Conservation (phyloP, 2,888 invertebrate genomes). For the Chloroclysta siterata region DNA sequence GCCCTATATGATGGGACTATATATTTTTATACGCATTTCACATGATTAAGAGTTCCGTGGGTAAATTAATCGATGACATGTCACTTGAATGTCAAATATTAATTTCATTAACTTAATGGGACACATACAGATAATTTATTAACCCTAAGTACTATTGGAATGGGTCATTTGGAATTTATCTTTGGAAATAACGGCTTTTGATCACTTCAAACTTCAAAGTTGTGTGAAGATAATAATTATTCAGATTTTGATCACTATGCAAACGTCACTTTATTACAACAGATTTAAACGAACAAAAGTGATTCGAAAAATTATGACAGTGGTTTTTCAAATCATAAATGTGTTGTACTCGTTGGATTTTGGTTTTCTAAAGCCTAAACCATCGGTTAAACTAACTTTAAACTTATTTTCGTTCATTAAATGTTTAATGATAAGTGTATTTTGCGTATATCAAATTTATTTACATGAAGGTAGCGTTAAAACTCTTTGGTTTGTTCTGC, state of each 20-base stretch:
- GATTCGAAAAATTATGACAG: not conserved
- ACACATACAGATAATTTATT: no score
- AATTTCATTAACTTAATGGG: no score
- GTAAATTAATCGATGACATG: no score
- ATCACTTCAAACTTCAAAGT: no score
- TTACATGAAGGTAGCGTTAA: not conserved
- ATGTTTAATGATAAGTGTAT: not conserved
- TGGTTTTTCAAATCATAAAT: not conserved
- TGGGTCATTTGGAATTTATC: no score
- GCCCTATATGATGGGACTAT: no score
- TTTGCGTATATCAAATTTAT: not conserved
- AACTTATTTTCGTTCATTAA: slow-evolving; percentile 3
- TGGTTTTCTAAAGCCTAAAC: not conserved
- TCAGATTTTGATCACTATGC: not conserved
- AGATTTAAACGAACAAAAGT: not conserved
- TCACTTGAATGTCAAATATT: no score
- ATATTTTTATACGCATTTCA: no score
- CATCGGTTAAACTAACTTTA: not conserved
- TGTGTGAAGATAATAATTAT: no score
- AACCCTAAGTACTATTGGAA: no score
- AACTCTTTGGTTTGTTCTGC: not conserved
- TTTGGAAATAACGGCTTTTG: no score
- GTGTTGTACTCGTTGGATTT: not conserved
- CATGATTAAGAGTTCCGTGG: no score
- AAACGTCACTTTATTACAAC: not conserved